phyloP scores from a whole-genome alignment of 2,113 vertebrate genomes.

The Cyanoliseus patagonus region DNA sequence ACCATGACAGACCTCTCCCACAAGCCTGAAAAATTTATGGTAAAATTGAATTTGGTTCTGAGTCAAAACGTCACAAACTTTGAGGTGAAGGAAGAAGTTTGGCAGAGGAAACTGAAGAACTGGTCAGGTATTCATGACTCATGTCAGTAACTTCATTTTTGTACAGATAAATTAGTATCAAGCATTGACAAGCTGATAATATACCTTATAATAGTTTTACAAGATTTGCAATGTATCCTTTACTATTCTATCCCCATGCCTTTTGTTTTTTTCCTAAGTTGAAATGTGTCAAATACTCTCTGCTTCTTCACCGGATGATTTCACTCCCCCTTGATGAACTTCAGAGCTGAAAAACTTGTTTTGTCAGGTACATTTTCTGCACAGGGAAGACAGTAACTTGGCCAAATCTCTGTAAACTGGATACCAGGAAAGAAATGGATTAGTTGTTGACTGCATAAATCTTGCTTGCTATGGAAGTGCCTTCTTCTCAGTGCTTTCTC shows the following conservation, averaged over 20 bases:
- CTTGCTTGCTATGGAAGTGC: not conserved
- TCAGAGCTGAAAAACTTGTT: not conserved
- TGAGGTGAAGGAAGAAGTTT: not conserved
- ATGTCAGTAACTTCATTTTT: not conserved
- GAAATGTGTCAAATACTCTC: not conserved
- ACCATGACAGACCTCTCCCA: not conserved
- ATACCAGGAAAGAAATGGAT: not conserved
- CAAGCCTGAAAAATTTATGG: not conserved
- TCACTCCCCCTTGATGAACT: not conserved
- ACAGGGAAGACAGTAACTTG: not conserved
- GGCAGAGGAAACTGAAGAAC: not conserved
- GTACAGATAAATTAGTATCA: not conserved
- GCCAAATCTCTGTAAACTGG: not conserved
- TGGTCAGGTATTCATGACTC: not conserved
- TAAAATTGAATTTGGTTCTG: not conserved
- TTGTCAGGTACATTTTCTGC: not conserved
- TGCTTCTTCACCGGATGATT: not conserved
- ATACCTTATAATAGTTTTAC: not conserved
- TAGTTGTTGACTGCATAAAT: not conserved
- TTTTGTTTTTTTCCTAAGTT: not conserved
- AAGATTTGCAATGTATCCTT: not conserved
- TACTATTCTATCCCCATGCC: fast-evolving
- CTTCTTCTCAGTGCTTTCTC: not conserved
- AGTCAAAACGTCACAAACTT: not conserved
- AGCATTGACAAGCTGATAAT: not conserved